phyloP scores from a whole-genome alignment of 2,113 vertebrate species.

The Ibidorhyncha struthersii region DNA sequence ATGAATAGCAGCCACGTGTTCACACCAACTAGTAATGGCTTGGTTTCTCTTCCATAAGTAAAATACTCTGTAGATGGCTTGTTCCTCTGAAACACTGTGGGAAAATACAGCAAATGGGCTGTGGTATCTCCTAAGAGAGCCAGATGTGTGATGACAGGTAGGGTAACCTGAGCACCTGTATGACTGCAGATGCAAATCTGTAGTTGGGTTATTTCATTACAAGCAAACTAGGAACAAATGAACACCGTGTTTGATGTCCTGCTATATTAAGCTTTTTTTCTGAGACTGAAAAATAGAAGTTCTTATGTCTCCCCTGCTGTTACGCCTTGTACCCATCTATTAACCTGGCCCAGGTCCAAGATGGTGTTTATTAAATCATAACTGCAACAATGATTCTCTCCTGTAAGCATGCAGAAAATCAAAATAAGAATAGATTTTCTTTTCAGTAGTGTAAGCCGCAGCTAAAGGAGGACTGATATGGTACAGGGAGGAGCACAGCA shows the following conservation, averaged over 20 bases:
- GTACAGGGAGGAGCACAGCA: background rate
- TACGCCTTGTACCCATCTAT: background rate
- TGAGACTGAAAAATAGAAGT: background rate
- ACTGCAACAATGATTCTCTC: background rate
- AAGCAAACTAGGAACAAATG: background rate
- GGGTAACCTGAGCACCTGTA: background rate
- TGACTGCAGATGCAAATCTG: background rate
- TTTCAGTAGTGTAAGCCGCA: background rate
- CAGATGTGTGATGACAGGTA: background rate
- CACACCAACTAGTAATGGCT: background rate
- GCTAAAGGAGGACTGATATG: background rate
- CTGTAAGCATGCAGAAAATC: background rate
- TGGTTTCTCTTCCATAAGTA: background rate
- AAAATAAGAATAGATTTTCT: slow-evolving; percentile 31
- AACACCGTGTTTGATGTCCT: background rate
- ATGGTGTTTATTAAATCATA: slow-evolving; percentile 34
- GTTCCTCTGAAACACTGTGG: background rate
- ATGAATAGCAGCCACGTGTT: background rate
- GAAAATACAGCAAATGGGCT: background rate
- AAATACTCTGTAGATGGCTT: background rate
- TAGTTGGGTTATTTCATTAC: background rate
- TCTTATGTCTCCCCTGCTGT: background rate
- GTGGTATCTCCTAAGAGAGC: background rate
- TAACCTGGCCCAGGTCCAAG: background rate
- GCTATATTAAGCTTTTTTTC: background rate